Percentiles rank a stretch among this genome's conserved stretches.
phyloP scores from a whole-genome alignment of 2,888 invertebrate species.

The Coremacera marginata region DNA sequence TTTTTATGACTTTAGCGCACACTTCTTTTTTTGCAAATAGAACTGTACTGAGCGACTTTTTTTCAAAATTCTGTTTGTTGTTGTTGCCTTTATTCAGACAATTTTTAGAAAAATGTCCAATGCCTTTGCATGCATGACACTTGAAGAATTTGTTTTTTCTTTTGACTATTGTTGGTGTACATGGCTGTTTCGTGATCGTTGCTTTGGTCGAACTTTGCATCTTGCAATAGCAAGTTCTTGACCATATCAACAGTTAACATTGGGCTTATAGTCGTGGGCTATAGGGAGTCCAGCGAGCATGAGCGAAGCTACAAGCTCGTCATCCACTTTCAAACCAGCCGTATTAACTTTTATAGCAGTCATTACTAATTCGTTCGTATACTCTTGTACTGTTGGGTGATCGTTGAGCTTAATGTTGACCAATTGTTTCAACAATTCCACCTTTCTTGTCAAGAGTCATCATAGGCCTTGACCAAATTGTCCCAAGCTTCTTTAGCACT shows the following conservation, averaged over 20 bases:
- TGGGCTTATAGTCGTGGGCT: constrained; percentile 31
- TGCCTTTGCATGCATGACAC: background rate
- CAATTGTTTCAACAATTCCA: background rate
- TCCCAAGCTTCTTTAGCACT: background rate
- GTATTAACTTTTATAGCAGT: constrained; percentile 11
- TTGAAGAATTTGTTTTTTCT: background rate
- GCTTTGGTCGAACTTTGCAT: constrained; percentile 13
- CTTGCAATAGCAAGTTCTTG: background rate
- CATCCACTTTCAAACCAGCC: constrained; percentile 19
- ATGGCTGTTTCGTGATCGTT: background rate
- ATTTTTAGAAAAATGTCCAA: background rate
- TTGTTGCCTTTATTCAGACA: background rate
- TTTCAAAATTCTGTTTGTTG: background rate
- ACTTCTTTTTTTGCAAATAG: background rate
- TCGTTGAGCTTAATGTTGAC: constrained; percentile 20
- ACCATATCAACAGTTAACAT: constrained; percentile 26
- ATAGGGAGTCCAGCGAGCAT: constrained; percentile 32
- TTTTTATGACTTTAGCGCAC: background rate
- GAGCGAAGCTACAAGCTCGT: constrained; percentile 27
- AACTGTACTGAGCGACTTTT: background rate
- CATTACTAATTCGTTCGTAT: constrained; percentile 43
- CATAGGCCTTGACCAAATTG: background rate
- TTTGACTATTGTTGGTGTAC: background rate
- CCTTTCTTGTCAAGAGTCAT: background rate
- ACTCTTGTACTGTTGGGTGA: constrained; percentile 42